phyloP scores from a whole-genome alignment of 2,113 vertebrate genomes.

The Mobula birostris region DNA sequence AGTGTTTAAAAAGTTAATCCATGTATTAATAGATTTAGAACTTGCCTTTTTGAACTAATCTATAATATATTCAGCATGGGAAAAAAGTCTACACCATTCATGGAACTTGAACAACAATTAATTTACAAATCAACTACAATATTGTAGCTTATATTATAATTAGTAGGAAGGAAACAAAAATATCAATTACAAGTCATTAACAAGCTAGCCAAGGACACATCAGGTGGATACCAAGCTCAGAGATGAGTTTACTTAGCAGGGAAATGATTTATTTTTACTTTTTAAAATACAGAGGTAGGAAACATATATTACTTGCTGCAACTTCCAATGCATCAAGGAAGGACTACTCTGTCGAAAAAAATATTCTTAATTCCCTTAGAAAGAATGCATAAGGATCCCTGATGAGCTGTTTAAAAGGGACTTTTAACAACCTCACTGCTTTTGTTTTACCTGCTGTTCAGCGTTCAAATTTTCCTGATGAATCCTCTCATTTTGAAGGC shows the following conservation, averaged over 20 bases:
- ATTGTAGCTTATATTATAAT: neutral
- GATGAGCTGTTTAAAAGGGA: neutral
- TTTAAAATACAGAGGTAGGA: neutral
- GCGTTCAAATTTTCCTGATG: conserved; percentile 39
- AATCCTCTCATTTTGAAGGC: conserved; percentile 43
- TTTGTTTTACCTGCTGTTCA: neutral
- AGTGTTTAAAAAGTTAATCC: no score
- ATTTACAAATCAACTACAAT: neutral
- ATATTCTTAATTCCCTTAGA: no score
- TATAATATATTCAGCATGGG: neutral
- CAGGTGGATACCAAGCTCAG: neutral
- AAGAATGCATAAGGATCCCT: neutral
- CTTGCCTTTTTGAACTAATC: neutral
- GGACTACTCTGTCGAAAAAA: neutral
- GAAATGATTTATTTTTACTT: neutral
- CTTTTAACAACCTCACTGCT: neutral
- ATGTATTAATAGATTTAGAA: neutral
- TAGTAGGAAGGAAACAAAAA: no score
- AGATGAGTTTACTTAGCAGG: neutral
- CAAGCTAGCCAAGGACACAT: neutral
- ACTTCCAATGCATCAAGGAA: neutral
- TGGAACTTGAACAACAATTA: neutral
- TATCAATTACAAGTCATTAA: neutral
- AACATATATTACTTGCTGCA: neutral
- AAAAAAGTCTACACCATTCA: neutral